Conservation (phyloP, 2,797 vertebrate species). For the Coregonus suidteri region DNA sequence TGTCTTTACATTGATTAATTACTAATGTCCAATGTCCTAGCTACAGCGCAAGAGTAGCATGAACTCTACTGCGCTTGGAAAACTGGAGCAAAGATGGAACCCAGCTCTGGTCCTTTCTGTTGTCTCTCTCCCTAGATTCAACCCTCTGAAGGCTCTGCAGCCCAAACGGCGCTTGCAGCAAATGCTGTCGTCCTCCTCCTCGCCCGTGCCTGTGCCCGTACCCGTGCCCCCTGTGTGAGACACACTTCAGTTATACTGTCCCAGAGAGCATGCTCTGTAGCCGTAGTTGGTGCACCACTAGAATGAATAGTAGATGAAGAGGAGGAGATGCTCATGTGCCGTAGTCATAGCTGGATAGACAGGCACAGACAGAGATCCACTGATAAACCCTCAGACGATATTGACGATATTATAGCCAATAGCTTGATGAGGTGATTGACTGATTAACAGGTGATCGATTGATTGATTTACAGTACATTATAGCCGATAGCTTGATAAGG, state of each 20-base stretch:
- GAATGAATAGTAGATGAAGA: constrained; percentile 26
- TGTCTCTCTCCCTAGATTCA: constrained; percentile 75
- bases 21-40: neutral
- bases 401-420: neutral
- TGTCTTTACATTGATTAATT: neutral
- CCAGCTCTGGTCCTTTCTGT: constrained; percentile 52
- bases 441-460: too few species aligned
- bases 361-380: constrained; percentile 21
- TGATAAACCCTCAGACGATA: neutral
- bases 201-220: constrained; percentile 54
- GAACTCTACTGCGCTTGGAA: neutral
- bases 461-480: neutral
- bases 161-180: constrained; percentile 79
- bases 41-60: neutral
- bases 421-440: neutral
- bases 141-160: constrained; percentile 80
- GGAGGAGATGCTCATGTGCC: neutral
- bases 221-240: constrained; percentile 76
- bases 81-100: constrained; percentile 25
- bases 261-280: constrained; percentile 61
- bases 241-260: constrained; percentile 51
- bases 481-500: neutral
- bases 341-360: neutral
- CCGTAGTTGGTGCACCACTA: constrained; percentile 41
- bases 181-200: constrained; percentile 69